A percentile compares a stretch with the other conserved stretches of the same genome.
Conservation (phyloP, 2,888 invertebrate genomes). For the Andrena hattorfiana region DNA sequence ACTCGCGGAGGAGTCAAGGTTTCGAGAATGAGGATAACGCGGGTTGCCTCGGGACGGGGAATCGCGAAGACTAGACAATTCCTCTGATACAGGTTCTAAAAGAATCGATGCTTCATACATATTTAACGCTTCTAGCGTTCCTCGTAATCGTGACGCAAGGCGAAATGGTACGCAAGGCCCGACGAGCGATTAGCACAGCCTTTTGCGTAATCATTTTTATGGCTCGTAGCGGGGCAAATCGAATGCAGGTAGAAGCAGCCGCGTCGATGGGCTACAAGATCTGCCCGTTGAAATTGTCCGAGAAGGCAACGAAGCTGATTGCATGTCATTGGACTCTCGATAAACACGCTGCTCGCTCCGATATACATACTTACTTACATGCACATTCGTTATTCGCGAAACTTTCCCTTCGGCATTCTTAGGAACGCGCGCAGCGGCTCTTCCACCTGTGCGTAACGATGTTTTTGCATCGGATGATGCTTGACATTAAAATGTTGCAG, state of each 20-base stretch:
- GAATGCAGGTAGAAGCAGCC: slow-evolving; percentile 20
- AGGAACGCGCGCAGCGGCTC: slow-evolving; percentile 43
- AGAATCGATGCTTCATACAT: slow-evolving; percentile 35
- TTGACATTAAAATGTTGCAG: neutral
- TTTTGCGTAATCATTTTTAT: slow-evolving; percentile 44
- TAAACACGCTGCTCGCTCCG: slow-evolving; percentile 15
- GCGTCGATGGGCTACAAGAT: slow-evolving; percentile 3
- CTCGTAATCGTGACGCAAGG: slow-evolving; percentile 36
- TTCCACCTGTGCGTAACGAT: neutral
- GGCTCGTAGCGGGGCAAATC: neutral
- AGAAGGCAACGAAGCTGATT: slow-evolving; percentile 35
- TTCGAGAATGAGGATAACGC: neutral
- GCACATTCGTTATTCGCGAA: slow-evolving; percentile 62
- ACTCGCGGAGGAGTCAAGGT: neutral
- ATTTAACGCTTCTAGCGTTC: slow-evolving; percentile 33
- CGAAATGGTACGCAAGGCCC: slow-evolving; percentile 29
- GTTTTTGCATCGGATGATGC: slow-evolving; percentile 1
- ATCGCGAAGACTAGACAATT: neutral
- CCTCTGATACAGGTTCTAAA: neutral
- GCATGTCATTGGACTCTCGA: slow-evolving; percentile 57
- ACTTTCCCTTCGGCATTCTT: slow-evolving; percentile 68
- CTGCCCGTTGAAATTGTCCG: slow-evolving; percentile 2
- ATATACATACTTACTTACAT: slow-evolving; percentile 19
- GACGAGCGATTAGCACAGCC: slow-evolving; percentile 17
- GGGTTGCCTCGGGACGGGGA: neutral